A percentile compares a stretch with the other conserved stretches of the same genome.
Evolutionary conservation across 2,888 invertebrate species (phyloP).

Genomic region (Mythimna lalbum): DNA sequence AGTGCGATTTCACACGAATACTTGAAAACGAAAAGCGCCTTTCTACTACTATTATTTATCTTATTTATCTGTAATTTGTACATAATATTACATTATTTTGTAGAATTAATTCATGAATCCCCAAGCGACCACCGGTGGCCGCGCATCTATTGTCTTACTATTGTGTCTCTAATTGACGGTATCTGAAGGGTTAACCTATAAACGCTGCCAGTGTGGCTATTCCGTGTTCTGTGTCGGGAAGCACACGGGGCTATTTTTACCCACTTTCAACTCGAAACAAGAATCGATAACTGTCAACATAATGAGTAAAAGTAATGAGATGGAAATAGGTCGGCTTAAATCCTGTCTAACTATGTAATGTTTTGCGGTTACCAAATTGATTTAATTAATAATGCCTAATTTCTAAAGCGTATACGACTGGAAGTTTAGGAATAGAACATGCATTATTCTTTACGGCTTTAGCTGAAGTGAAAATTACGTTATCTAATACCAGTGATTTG

Average conservation of each 20-base stretch:
- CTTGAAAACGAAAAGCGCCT: too few relatives aligned
- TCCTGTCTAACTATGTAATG: not conserved
- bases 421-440: not conserved
- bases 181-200: too few relatives aligned
- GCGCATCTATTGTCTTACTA: too few relatives aligned
- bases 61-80: too few relatives aligned
- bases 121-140: too few relatives aligned
- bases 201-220: not conserved
- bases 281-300: conserved; percentile 39
- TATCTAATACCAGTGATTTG: too few relatives aligned
- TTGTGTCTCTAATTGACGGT: too few relatives aligned
- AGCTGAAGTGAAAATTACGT: not conserved
- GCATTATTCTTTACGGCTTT: not conserved
- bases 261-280: conserved; percentile 15
- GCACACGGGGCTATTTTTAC: conserved; percentile 32
- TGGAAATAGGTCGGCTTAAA: conserved; percentile 16
- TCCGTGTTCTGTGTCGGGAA: not conserved
- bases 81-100: too few relatives aligned
- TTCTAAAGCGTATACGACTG: not conserved
- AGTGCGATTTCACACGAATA: too few relatives aligned
- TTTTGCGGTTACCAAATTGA: not conserved
- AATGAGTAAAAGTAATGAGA: conserved; percentile 39
- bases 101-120: too few relatives aligned
- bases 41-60: too few relatives aligned
- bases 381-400: conserved; percentile 1